phyloP scores from a whole-genome alignment of 92 coral and sea anemone species.

The Parazoanthus darwini region DNA sequence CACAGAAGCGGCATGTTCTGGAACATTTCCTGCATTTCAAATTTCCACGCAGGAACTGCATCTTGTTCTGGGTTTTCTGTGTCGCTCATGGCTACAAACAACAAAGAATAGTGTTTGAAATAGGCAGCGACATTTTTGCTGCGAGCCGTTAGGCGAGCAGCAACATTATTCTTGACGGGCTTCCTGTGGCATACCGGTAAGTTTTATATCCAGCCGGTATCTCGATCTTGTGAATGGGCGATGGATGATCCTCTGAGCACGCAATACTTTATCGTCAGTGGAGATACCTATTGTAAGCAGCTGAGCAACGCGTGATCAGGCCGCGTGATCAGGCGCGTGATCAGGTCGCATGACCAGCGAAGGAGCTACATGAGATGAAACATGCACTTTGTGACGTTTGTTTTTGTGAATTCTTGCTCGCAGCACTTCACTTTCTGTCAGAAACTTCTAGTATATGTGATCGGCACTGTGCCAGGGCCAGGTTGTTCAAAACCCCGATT shows the following conservation, averaged over 20 bases:
- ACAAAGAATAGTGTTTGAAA: background rate
- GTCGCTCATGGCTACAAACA: background rate
- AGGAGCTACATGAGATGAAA: too few species aligned
- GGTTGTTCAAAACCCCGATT: too few species aligned
- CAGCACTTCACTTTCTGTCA: too few species aligned
- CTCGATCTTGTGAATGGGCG: background rate
- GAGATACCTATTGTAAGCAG: slow-evolving; percentile 17
- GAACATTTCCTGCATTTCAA: background rate
- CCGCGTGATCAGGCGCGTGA: background rate
- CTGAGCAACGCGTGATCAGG: background rate
- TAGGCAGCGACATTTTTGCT: background rate
- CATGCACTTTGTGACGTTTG: too few species aligned
- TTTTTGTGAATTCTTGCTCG: too few species aligned
- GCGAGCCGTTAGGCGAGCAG: too few species aligned
- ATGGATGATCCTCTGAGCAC: slow-evolving; percentile 4
- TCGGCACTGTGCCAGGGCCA: too few species aligned
- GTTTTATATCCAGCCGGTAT: background rate
- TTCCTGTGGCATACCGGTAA: slow-evolving; percentile 16
- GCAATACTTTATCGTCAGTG: background rate
- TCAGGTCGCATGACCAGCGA: background rate
- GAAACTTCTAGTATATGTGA: too few species aligned
- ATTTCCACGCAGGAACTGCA: background rate
- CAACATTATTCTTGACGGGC: slow-evolving; percentile 23
- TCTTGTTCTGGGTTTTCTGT: background rate
- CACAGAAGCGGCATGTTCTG: background rate